Percentiles rank a stretch among this genome's conserved stretches.
Conservation (phyloP, 2,797 vertebrate genomes). For the Gymnodraco acuticeps region DNA sequence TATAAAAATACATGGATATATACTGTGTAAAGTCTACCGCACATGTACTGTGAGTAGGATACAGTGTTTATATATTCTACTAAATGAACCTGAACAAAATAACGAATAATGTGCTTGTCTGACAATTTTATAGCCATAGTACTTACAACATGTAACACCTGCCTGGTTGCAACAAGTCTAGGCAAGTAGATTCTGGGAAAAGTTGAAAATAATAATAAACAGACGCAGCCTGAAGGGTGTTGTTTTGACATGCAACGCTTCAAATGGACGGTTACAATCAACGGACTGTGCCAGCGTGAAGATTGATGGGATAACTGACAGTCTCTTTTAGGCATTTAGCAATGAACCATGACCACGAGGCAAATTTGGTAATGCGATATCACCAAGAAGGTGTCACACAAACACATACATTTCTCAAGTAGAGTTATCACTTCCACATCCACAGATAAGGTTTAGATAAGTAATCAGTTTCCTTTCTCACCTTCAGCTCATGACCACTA, state of each 20-base stretch:
- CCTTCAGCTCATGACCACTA: conserved; percentile 52
- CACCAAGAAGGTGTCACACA: conserved; percentile 1
- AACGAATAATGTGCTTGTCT: neutral
- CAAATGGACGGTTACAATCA: neutral
- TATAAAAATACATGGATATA: neutral
- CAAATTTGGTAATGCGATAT: neutral
- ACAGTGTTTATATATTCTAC: too few relatives aligned
- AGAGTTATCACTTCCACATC: conserved; percentile 23
- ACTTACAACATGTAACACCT: neutral
- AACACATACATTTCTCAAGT: neutral
- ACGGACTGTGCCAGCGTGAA: neutral
- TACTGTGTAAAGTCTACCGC: too few relatives aligned
- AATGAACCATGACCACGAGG: conserved; percentile 10
- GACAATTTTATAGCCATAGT: neutral
- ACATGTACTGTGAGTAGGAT: neutral
- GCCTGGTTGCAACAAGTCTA: neutral
- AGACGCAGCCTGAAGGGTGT: neutral
- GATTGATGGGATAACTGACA: conserved; percentile 5
- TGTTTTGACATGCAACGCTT: too few relatives aligned
- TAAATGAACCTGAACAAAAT: neutral
- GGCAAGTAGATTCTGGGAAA: conserved; percentile 11
- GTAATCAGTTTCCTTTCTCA: conserved; percentile 49
- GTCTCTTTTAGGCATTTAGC: neutral
- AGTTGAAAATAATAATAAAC: neutral
- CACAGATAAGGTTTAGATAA: conserved; percentile 33